These are phyloP conservation scores for Grapholita molesta DNA, from an alignment of 1,140 invertebrate species.

Conservation along the genomic window DNA sequence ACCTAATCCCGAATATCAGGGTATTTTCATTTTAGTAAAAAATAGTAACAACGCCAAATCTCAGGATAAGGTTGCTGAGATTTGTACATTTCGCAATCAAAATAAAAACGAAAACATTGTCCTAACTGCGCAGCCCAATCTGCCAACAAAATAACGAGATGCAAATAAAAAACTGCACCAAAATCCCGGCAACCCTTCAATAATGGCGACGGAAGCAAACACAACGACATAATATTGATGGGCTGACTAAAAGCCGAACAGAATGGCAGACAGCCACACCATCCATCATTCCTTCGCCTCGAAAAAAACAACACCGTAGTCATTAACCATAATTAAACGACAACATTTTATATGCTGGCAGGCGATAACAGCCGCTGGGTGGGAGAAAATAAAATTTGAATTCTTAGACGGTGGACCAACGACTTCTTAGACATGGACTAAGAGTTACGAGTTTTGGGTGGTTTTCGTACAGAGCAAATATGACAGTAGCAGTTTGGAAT, in stretches of 20 bases:
- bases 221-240: neutral
- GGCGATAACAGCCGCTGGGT: neutral
- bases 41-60: too few species aligned
- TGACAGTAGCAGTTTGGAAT: too few species aligned
- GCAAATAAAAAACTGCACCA: neutral
- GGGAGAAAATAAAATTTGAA: neutral
- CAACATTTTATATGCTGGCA: neutral
- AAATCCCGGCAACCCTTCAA: neutral
- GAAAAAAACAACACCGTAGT: conserved; percentile 50
- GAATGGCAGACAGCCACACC: neutral
- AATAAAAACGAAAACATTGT: too few species aligned
- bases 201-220: neutral
- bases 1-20: too few species aligned
- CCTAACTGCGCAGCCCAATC: too few species aligned
- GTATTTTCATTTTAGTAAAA: too few species aligned
- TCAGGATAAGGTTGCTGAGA: too few species aligned
- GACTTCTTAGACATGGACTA: neutral
- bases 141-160: neutral
- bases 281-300: conserved; percentile 43
- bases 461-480: too few species aligned
- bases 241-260: neutral
- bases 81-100: too few species aligned
- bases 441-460: too few species aligned
- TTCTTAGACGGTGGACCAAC: neutral
- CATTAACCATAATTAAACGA: conserved; percentile 60